A percentile compares a stretch with the other conserved stretches of the same genome.
phyloP scores from a whole-genome alignment of 1,140 invertebrate genomes.

The Bilobella aurantiaca region DNA sequence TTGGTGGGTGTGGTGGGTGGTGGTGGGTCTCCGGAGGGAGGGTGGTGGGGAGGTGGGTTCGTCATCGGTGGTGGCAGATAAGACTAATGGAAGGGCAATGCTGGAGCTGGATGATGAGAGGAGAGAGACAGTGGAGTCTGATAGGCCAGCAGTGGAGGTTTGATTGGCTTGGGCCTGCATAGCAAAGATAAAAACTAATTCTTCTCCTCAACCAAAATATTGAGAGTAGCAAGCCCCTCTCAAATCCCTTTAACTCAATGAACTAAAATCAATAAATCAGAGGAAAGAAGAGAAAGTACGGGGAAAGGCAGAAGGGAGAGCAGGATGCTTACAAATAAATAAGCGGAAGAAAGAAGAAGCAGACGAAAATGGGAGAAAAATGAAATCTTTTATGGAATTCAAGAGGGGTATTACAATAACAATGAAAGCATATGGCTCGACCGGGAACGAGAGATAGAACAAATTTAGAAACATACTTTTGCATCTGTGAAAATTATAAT shows the following conservation, averaged over 20 bases:
- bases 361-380: no score
- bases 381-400: no score
- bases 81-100: neutral
- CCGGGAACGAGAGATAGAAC: no score
- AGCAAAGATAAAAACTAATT: conserved; percentile 23
- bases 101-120: conserved; percentile 2
- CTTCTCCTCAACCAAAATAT: neutral
- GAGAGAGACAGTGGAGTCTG: neutral
- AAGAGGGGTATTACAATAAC: no score
- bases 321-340: no score
- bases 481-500: no score
- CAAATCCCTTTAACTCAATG: neutral
- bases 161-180: conserved; percentile 33
- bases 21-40: neutral
- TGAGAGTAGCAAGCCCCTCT: neutral
- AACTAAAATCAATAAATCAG: conserved; percentile 9
- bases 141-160: conserved; percentile 17
- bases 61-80: neutral
- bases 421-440: no score
- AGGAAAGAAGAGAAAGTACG: conserved; percentile 5
- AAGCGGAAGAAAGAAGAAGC: no score
- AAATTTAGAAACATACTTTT: no score
- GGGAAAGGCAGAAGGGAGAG: conserved; percentile 1
- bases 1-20: neutral
- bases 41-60: neutral